Conservation (phyloP, 2,113 vertebrate genomes). For the Cyanoderma ruficeps region DNA sequence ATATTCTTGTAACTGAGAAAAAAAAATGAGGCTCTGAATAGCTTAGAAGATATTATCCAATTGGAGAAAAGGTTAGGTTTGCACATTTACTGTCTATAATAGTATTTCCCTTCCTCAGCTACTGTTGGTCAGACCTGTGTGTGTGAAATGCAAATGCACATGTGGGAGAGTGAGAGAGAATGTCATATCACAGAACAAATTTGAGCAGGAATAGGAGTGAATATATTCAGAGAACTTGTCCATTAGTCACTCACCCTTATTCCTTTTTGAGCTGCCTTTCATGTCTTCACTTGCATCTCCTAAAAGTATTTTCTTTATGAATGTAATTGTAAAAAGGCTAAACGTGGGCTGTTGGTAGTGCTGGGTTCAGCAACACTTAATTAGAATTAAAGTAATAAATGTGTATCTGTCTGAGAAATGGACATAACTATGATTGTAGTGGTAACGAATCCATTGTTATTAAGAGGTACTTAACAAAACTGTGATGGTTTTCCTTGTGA, state of each 20-base stretch:
- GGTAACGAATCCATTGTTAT: background rate
- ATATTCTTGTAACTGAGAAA: background rate
- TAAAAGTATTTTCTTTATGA: background rate
- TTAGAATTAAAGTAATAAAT: background rate
- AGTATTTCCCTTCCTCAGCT: background rate
- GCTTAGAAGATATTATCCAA: background rate
- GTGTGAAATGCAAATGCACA: background rate
- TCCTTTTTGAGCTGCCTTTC: background rate
- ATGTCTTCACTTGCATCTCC: background rate
- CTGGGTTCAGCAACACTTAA: background rate
- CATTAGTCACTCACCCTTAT: background rate
- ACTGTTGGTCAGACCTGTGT: conserved; percentile 20
- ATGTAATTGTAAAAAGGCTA: background rate
- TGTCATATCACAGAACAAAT: background rate
- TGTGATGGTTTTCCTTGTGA: background rate
- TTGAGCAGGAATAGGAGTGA: background rate
- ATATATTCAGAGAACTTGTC: background rate
- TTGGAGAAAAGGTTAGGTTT: conserved; percentile 41
- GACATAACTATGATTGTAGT: background rate
- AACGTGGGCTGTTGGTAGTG: background rate
- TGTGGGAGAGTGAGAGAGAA: background rate
- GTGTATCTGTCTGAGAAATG: background rate
- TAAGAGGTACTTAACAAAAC: background rate
- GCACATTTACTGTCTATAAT: conserved; percentile 9
- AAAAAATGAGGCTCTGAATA: background rate